Evolutionary conservation across 2,113 vertebrate genomes (phyloP), one percentile per base, ranked within the genome.

Genomic region (Hymenochirus boettgeri): DNA sequence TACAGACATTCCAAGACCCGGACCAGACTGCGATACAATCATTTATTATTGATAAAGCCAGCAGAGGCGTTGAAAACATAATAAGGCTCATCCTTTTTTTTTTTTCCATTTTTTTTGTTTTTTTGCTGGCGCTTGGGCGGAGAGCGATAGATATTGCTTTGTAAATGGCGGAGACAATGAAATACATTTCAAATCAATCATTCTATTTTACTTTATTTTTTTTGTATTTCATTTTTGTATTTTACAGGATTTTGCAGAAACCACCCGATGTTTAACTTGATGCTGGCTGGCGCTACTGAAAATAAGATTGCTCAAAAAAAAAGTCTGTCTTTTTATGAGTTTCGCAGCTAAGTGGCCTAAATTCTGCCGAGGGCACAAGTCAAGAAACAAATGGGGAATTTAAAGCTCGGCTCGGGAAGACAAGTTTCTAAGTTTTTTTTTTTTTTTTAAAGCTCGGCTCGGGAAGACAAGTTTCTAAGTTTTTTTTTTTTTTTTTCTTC

Each of bases 161-260:
- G 15, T 52, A 62, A 62, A n/a, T 24, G 46, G 47, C 31, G 46
- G 26, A 27, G 39, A n/a, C n/a, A n/a, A 60, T 69, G n/a, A n/a
- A n/a, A n/a, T n/a, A n/a, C n/a, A n/a, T n/a, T n/a, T 69, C 55
- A 59, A 18, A 52, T 15, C 57, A 60, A 57, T 69, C 56, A 69
- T 22, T 62, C n/a, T n/a, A n/a, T n/a, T n/a, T n/a, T n/a, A n/a
- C n/a, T n/a, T n/a, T n/a, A n/a, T 35, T 7, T 35, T 13, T 35
- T 11, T 35, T 35, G 10, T 35, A 12, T 11, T 33, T 11, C 31
- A 10, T 15, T 6, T 9, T 7, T 12, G 21, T 42, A 37, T 26
- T 45, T n/a, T 27, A 12, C 15, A 50, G 23, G 21, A 37, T 29
- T 29, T 57, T 69, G 52, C 37, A 24, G 39, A 53, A 60, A 37